phyloP scores from a whole-genome alignment of 1,140 invertebrate genomes.

The Bombus soroeensis region DNA sequence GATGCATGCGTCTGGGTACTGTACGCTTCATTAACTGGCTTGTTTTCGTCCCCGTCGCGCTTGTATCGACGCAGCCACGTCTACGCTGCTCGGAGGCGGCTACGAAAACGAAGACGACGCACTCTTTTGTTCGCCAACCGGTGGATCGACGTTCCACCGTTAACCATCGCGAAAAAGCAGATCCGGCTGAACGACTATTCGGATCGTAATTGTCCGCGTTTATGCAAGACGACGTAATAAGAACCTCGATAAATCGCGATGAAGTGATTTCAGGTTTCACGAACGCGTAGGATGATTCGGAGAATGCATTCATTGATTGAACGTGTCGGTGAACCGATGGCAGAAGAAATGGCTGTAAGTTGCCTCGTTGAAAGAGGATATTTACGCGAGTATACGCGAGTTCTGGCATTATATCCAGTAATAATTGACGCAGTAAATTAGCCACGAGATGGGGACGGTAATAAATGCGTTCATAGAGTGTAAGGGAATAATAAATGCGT shows the following conservation, averaged over 20 bases:
- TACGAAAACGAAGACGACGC: slow-evolving; percentile 16
- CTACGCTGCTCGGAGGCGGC: not conserved
- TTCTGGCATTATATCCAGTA: not conserved
- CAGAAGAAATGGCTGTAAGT: not conserved
- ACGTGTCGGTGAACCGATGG: not conserved
- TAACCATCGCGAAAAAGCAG: not conserved
- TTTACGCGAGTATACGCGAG: slow-evolving; percentile 3
- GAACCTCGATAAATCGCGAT: not conserved
- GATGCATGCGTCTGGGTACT: slow-evolving; percentile 35
- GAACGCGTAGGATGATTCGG: not conserved
- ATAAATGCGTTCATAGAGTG: slow-evolving; percentile 21
- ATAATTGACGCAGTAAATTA: slow-evolving; percentile 13
- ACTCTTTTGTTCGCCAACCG: slow-evolving; percentile 2
- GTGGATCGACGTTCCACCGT: not conserved
- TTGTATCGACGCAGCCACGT: slow-evolving; percentile 8
- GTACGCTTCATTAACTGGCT: slow-evolving; percentile 65
- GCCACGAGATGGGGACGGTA: not conserved
- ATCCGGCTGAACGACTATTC: not conserved
- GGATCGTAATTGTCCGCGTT: slow-evolving; percentile 23
- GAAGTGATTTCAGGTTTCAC: not conserved
- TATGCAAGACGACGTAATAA: not conserved
- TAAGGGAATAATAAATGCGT: slow-evolving; percentile 10
- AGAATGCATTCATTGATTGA: too few species aligned
- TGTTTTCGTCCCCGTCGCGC: slow-evolving; percentile 50
- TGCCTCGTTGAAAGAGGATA: slow-evolving; percentile 6